Evolutionary conservation across 2,888 invertebrate genomes (phyloP).

Genomic region (Lissocephala sabroskyi): DNA sequence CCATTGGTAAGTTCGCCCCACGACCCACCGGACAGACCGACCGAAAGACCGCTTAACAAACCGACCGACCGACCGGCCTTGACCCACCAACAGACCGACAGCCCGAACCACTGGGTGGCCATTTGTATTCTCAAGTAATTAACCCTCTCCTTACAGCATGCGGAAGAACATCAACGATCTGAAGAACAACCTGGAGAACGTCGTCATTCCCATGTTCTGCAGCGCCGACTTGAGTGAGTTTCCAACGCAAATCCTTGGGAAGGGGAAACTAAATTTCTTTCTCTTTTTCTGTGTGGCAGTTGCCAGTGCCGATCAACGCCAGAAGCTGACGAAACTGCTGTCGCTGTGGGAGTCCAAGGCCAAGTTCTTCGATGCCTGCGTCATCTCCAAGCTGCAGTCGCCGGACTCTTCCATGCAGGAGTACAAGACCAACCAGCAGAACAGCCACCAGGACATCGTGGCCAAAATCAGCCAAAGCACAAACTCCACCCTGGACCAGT

Average conservation of each 20-base stretch:
- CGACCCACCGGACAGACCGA: background rate
- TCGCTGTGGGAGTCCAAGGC: slow-evolving; percentile 98
- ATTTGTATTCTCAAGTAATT: background rate
- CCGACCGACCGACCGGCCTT: background rate
- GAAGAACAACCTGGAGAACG: slow-evolving; percentile 93
- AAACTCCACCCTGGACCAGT: slow-evolving; percentile 87
- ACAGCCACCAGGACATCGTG: slow-evolving; percentile 85
- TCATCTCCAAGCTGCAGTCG: slow-evolving; percentile 89
- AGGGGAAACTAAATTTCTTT: too few species aligned
- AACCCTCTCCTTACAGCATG: slow-evolving; percentile 79
- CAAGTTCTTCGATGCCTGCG: slow-evolving; percentile 86
- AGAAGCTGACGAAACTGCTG: slow-evolving; percentile 92
- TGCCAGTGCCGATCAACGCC: slow-evolving; percentile 89
- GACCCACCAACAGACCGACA: slow-evolving; percentile 10
- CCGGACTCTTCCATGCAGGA: slow-evolving; percentile 91
- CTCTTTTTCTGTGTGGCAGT: too few species aligned
- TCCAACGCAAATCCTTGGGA: slow-evolving; percentile 4
- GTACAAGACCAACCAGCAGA: slow-evolving; percentile 88
- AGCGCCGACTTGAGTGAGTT: slow-evolving; percentile 86
- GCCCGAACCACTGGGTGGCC: slow-evolving; percentile 6
- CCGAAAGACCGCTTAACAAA: too few species aligned
- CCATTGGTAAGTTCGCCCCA: slow-evolving; percentile 85
- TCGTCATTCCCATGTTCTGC: slow-evolving; percentile 98
- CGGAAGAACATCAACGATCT: slow-evolving; percentile 95
- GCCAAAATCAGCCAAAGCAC: slow-evolving; percentile 84